Conservation (phyloP, 2,888 invertebrate genomes). For the Glaucopsyche alexis region DNA sequence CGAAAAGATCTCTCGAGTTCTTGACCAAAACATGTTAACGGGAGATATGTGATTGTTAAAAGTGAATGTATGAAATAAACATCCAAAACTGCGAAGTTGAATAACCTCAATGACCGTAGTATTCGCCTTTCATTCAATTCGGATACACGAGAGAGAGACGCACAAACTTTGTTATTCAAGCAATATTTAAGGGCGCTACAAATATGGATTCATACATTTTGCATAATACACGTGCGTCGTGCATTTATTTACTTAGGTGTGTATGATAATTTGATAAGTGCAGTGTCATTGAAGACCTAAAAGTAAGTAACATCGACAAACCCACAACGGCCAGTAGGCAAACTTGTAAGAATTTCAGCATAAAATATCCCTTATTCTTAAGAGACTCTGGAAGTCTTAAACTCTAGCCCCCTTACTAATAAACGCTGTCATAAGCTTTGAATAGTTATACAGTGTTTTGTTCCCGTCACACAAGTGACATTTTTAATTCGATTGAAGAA, state of each 20-base stretch:
- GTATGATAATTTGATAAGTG: constrained; percentile 12
- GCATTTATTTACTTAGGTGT: constrained; percentile 32
- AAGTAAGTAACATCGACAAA: constrained; percentile 21
- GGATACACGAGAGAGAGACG: constrained; percentile 51
- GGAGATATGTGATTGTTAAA: constrained; percentile 19
- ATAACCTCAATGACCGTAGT: constrained; percentile 56
- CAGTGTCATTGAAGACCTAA: neutral
- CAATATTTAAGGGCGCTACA: constrained; percentile 5
- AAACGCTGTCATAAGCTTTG: no score
- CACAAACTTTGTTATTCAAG: constrained; percentile 50
- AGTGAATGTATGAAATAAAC: constrained; percentile 31
- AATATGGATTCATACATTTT: constrained; percentile 17
- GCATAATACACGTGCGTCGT: constrained; percentile 30
- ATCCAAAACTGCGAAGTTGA: constrained; percentile 59
- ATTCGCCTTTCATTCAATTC: constrained; percentile 49
- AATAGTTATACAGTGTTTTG: no score
- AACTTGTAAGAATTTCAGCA: neutral
- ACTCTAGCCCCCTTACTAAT: no score
- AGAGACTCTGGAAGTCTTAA: no score
- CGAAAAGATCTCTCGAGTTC: neutral
- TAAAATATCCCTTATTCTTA: neutral
- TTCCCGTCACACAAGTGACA: no score
- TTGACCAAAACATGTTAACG: constrained; percentile 19
- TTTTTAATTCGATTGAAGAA: no score
- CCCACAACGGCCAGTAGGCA: neutral